Evolutionary conservation across 2,888 invertebrate genomes (phyloP).

Genomic region (Parnassius glacialis): DNA sequence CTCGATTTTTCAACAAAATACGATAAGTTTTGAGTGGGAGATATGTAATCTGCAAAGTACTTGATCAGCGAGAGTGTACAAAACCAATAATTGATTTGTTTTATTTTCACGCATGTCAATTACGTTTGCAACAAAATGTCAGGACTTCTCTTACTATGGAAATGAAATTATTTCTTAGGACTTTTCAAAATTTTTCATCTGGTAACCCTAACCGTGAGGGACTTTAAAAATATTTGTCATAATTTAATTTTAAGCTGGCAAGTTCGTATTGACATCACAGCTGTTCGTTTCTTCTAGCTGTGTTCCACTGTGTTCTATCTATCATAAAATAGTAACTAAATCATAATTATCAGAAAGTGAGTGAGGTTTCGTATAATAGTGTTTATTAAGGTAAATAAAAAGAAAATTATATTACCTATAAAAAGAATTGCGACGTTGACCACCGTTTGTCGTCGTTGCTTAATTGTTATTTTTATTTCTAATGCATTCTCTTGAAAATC

Average conservation of each 20-base stretch:
- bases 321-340: conserved; percentile 61
- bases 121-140: no score
- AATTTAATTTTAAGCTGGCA: conserved; percentile 41
- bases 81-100: no score
- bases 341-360: conserved; percentile 72
- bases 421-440: conserved; percentile 51
- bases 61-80: no score
- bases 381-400: conserved; percentile 41
- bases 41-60: no score
- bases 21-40: no score
- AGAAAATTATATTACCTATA: conserved; percentile 35
- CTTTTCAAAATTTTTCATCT: no score
- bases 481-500: conserved; percentile 63
- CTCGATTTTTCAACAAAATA: no score
- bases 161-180: no score
- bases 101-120: no score
- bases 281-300: conserved; percentile 73
- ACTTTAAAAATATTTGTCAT: conserved; percentile 2
- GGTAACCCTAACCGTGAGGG: no score
- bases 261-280: conserved; percentile 76
- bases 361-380: conserved; percentile 55
- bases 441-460: conserved; percentile 58
- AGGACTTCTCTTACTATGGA: no score
- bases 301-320: conserved; percentile 41
- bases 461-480: conserved; percentile 57